Evolutionary conservation across 37 sponge, comb jelly and placozoan species (phyloP).

Genomic region (Aplysina aerophoba): DNA sequence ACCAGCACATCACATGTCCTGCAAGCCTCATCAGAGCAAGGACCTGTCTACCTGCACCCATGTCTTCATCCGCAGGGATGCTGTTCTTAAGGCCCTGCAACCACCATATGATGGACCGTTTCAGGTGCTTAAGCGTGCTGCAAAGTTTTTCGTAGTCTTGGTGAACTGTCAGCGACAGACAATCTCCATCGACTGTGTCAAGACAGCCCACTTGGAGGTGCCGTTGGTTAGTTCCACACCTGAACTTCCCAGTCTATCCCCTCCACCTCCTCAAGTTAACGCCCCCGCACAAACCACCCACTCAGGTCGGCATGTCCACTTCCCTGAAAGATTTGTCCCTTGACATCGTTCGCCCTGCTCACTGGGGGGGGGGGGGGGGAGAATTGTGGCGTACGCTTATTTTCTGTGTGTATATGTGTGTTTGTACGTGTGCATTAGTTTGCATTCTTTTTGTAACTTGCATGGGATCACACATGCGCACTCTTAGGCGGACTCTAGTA

Average conservation of each 20-base stretch:
- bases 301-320: too few species aligned
- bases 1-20: not conserved
- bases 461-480: not conserved
- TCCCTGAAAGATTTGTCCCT: not conserved
- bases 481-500: not conserved
- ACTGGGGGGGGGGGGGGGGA: not conserved
- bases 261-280: too few species aligned
- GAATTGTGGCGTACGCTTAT: not conserved
- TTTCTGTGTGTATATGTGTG: not conserved
- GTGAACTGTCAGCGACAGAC: not conserved
- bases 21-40: constrained; percentile 1
- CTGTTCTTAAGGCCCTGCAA: not conserved
- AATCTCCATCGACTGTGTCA: constrained; percentile 5
- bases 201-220: not conserved
- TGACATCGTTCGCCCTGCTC: not conserved
- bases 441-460: not conserved
- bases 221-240: too few species aligned
- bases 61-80: constrained; percentile 6
- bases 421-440: not conserved
- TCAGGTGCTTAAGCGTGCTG: not conserved
- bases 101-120: constrained; percentile 13
- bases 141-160: not conserved
- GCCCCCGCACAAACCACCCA: too few species aligned
- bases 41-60: constrained; percentile 23
- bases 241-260: not conserved